phyloP scores from a whole-genome alignment of 1,140 invertebrate genomes.

The Zophobas atratus region DNA sequence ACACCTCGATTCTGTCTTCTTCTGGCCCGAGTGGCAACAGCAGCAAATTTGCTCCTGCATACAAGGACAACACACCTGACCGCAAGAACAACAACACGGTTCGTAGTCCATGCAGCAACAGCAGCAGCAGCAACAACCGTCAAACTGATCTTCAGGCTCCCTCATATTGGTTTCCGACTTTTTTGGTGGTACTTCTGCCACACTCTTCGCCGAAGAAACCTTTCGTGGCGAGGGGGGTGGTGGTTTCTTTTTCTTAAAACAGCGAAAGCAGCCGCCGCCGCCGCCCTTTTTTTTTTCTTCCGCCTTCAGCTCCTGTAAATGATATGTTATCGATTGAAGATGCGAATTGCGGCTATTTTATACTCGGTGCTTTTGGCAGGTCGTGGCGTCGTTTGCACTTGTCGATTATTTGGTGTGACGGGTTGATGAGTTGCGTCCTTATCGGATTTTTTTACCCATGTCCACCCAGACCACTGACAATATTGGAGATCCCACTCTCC shows the following conservation, averaged over 20 bases:
- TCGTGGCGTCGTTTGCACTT: neutral
- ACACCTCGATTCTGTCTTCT: neutral
- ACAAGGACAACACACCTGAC: constrained; percentile 10
- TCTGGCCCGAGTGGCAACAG: neutral
- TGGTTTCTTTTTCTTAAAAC: constrained; percentile 11
- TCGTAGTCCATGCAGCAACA: constrained; percentile 6
- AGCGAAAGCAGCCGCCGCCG: constrained; percentile 1
- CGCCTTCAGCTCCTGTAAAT: neutral
- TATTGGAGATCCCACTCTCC: constrained; percentile 21
- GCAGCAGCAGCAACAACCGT: constrained; percentile 1
- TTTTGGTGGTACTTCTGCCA: neutral
- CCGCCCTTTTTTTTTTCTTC: constrained; percentile 9
- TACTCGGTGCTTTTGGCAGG: neutral
- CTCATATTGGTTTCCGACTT: neutral
- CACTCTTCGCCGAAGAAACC: no score
- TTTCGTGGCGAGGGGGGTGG: neutral
- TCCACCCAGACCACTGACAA: constrained; percentile 36
- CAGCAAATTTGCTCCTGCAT: constrained; percentile 6
- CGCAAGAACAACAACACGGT: neutral
- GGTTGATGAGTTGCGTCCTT: neutral
- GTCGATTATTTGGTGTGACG: no score
- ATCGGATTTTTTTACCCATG: constrained; percentile 13
- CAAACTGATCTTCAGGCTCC: neutral
- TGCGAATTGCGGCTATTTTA: neutral
- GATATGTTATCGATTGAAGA: neutral